A percentile compares a stretch with the other conserved stretches of the same genome.
phyloP scores from a whole-genome alignment of 2,797 vertebrate genomes.

The Valencia hispanica region DNA sequence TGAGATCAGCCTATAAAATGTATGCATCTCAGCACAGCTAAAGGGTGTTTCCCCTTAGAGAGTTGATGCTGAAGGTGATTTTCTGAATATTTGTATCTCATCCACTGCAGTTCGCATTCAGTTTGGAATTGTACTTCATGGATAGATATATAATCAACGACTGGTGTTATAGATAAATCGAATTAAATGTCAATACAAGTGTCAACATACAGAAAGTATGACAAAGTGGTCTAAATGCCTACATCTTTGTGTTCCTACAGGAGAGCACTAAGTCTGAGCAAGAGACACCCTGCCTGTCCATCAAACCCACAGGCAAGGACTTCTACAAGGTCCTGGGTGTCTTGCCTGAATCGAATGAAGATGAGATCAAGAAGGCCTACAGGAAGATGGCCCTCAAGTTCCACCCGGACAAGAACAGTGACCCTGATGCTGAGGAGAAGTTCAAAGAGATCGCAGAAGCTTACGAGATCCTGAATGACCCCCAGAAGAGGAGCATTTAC shows the following conservation, averaged over 20 bases:
- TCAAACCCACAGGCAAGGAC: constrained; percentile 89
- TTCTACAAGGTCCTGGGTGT: constrained; percentile 95
- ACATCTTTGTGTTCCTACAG: constrained; percentile 51
- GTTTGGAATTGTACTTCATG: not conserved
- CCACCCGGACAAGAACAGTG: constrained; percentile 87
- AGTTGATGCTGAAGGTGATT: not conserved
- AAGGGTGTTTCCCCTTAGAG: constrained; percentile 23
- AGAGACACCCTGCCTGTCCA: constrained; percentile 74
- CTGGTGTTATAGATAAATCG: not conserved
- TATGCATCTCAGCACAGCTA: constrained; percentile 29
- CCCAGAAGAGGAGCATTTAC: constrained; percentile 90
- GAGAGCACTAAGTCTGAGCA: constrained; percentile 76
- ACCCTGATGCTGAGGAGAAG: constrained; percentile 80
- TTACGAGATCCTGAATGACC: constrained; percentile 92
- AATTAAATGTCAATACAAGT: not conserved
- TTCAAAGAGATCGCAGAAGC: constrained; percentile 89
- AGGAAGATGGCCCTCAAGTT: constrained; percentile 95
- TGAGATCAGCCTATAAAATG: constrained; percentile 44
- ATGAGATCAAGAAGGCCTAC: constrained; percentile 96
- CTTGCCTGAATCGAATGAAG: constrained; percentile 89
- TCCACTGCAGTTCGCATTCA: constrained; percentile 23
- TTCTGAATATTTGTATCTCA: constrained; percentile 16
- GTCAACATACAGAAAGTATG: not conserved
- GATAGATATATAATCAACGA: not conserved
- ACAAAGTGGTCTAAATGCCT: not conserved